Evolutionary conservation across 2,797 vertebrate genomes (phyloP).

Genomic region (Hydrolagus colliei): DNA sequence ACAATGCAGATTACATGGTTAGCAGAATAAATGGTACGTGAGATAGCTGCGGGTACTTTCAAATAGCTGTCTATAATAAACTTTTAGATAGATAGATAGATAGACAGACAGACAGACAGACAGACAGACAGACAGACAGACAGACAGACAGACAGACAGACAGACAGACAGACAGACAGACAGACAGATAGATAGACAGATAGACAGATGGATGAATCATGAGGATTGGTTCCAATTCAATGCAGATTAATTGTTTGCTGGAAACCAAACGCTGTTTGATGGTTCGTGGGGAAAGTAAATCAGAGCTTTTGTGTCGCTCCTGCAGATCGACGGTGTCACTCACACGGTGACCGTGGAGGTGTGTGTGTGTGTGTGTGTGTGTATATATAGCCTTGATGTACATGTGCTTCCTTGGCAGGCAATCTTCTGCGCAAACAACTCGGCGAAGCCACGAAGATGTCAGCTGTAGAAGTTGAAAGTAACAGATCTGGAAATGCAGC

Average conservation of each 20-base stretch:
- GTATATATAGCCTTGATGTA: constrained; percentile 39
- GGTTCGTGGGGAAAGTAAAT: constrained; percentile 44
- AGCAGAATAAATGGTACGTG: constrained; percentile 53
- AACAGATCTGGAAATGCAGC: constrained; percentile 34
- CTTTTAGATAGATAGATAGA: constrained; percentile 1
- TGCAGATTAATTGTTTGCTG: constrained; percentile 50
- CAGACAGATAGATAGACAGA: too few relatives aligned
- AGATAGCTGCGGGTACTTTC: constrained; percentile 48
- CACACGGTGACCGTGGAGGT: constrained; percentile 41
- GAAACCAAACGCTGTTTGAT: constrained; percentile 45
- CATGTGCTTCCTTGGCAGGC: constrained; percentile 11
- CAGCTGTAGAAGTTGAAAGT: constrained; percentile 39
- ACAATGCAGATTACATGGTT: constrained; percentile 61
- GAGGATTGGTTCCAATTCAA: constrained; percentile 52
- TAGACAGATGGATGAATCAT: constrained; percentile 38
- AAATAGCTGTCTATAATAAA: constrained; percentile 47
- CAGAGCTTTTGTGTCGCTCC: too few relatives aligned
- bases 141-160: too few relatives aligned
- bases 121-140: too few relatives aligned
- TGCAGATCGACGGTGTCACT: too few relatives aligned
- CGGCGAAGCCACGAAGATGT: constrained; percentile 37
- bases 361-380: constrained; percentile 34
- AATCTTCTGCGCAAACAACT: constrained; percentile 14
- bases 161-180: too few relatives aligned
- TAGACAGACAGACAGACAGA: too few relatives aligned